Base-by-base conservation (phyloP, 2,113 vertebrate genomes). In the Hippoglossus stenolepis region DNA sequence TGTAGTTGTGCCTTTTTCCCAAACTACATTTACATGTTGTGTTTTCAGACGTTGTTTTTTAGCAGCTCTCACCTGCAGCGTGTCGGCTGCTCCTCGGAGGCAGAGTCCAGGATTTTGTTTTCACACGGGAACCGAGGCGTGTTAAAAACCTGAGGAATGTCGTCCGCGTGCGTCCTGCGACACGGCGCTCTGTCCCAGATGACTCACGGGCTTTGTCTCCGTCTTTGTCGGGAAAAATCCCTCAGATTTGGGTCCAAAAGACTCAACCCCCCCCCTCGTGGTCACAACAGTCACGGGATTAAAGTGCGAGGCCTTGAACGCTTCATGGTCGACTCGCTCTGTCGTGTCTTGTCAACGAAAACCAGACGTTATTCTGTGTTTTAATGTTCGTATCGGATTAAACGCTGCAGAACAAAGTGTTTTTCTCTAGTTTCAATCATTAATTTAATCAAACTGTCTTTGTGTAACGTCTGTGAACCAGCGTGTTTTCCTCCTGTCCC, bases 221-320 rank as follows among this genome's bases (percentile, higher is more conserved):
- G 80, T 59, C 43, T 73, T 87, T 72, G 60, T 85, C 28, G 12
- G 80, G 45, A 77, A 78, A 31, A 78, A 77, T 84, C 69, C 70
- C 43, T 80, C 70, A 65, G 70, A 77, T 82, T 73, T 71, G 54
- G 45, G 9, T 38, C 35, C 35, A 38, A 38, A 51, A 65, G 56
- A 65, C 58, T 6, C 0, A 12, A 45, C 76, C 69, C 28, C 28
- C 28, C 0, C 28, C 28, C 31, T 74, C 18, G 6, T 24, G 43
- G 31, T 82, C 67, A 66, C 53, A 49, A 54, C 64, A 70, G 43
- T 86, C 75, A 72, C 65, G 63, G 35, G 85, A 83, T 64, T 58
- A 45, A 72, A 57, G 1, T 10, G 0, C 3, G 24, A 75, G 21
- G 40, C 15, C 0, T 7, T 11, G 18, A 59, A 7, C 9, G 35